phyloP scores from a whole-genome alignment of 2,113 vertebrate genomes.

The Pterocles burchelli region DNA sequence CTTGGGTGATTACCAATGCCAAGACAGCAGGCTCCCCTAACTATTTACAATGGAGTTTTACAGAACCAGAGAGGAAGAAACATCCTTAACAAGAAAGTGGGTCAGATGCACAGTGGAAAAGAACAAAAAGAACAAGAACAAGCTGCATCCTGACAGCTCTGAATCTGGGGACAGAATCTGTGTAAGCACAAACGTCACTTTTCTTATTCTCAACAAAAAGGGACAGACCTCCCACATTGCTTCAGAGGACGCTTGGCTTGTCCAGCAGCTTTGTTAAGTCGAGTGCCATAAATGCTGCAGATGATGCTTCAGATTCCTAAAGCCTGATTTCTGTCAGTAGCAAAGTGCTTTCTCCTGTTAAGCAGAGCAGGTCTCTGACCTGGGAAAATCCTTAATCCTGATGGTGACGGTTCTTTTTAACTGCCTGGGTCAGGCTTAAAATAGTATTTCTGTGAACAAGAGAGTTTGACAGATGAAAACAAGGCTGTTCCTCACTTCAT shows the following conservation, averaged over 20 bases:
- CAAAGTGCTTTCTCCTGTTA: constrained; percentile 33
- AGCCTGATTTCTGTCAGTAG: constrained; percentile 22
- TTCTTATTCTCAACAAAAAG: not conserved
- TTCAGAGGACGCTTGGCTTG: not conserved
- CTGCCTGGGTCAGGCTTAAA: constrained; percentile 37
- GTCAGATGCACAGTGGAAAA: not conserved
- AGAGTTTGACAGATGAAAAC: not conserved
- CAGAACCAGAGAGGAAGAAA: not conserved
- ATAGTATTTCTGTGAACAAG: constrained; percentile 12
- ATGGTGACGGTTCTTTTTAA: constrained; percentile 36
- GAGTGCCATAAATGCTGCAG: not conserved
- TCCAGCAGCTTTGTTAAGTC: constrained; percentile 1
- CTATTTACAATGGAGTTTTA: not conserved
- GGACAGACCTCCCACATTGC: not conserved
- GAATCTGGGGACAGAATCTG: not conserved
- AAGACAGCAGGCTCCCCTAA: not conserved
- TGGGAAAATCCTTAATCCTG: constrained; percentile 55
- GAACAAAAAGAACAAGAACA: not conserved
- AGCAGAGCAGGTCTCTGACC: constrained; percentile 47
- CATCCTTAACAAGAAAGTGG: not conserved
- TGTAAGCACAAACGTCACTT: not conserved
- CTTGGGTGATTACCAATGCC: not conserved
- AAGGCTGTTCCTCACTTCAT: not conserved
- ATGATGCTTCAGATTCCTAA: not conserved
- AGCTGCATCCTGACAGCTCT: not conserved